phyloP scores from a whole-genome alignment of 2,113 vertebrate genomes.

The Dasyprocta punctata region DNA sequence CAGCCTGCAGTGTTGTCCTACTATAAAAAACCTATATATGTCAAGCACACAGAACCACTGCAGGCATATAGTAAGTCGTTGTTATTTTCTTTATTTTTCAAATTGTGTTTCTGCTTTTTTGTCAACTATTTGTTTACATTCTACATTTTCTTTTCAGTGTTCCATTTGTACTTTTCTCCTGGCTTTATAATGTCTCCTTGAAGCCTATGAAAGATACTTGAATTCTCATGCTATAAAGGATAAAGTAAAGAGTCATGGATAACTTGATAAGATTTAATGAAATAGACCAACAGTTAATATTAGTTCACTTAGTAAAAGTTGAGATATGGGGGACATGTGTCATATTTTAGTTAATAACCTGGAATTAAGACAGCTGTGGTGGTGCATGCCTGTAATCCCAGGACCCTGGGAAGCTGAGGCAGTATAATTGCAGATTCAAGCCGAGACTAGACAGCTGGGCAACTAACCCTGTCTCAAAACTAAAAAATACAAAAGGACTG shows the following conservation, averaged over 20 bases:
- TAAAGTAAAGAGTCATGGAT: background rate
- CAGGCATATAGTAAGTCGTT: background rate
- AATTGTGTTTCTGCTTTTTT: background rate
- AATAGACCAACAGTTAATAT: background rate
- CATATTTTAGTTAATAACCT: background rate
- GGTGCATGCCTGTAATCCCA: background rate
- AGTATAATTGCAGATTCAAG: background rate
- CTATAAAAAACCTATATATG: background rate
- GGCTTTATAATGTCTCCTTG: background rate
- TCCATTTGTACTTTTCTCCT: constrained; percentile 11
- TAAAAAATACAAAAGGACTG: background rate
- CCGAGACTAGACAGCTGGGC: background rate
- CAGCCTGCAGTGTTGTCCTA: background rate
- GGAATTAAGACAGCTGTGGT: background rate
- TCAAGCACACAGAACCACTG: background rate
- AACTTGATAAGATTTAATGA: background rate
- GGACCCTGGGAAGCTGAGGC: background rate
- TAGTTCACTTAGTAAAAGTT: background rate
- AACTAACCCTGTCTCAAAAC: background rate
- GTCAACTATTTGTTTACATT: background rate
- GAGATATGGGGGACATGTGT: background rate
- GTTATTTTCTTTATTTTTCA: background rate
- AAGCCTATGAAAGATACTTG: background rate
- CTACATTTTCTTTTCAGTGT: background rate
- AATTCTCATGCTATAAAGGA: background rate